Evolutionary conservation across 2,888 invertebrate species (phyloP).

Genomic region (Endomychus coccineus): DNA sequence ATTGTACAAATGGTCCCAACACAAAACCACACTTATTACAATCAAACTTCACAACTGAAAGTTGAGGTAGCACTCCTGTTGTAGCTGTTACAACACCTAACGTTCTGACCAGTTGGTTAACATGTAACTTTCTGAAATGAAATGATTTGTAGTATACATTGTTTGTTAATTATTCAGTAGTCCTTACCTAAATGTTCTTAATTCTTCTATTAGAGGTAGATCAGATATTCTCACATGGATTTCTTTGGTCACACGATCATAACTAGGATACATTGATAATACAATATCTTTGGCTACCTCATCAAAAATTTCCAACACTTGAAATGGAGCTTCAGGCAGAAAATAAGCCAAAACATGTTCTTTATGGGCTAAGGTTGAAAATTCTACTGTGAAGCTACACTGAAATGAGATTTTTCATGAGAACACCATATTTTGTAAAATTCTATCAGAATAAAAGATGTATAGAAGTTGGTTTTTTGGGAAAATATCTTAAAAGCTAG

Average conservation of each 20-base stretch:
- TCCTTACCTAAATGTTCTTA: constrained; percentile 74
- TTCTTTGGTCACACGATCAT: constrained; percentile 87
- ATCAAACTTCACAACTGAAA: constrained; percentile 94
- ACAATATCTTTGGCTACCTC: constrained; percentile 92
- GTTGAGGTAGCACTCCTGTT: constrained; percentile 90
- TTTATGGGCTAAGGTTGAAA: constrained; percentile 79
- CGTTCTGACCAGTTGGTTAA: constrained; percentile 92
- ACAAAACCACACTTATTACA: constrained; percentile 93
- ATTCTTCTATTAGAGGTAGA: constrained; percentile 90
- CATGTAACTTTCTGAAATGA: constrained; percentile 60
- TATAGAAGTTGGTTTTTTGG: no score
- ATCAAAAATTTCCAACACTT: constrained; percentile 95
- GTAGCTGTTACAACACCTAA: constrained; percentile 93
- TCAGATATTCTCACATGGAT: constrained; percentile 94
- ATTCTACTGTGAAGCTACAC: constrained; percentile 87
- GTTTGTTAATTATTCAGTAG: not conserved
- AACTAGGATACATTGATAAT: constrained; percentile 89
- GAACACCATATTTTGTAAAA: no score
- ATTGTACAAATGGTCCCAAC: constrained; percentile 93
- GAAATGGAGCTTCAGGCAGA: constrained; percentile 92
- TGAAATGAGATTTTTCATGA: no score
- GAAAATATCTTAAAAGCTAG: no score
- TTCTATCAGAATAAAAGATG: no score
- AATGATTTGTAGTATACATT: constrained; percentile 1
- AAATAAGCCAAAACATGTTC: constrained; percentile 96